Percentiles rank a stretch among this genome's conserved stretches.
phyloP scores from a whole-genome alignment of 2,797 vertebrate species.

The Hoplostethus mediterraneus region DNA sequence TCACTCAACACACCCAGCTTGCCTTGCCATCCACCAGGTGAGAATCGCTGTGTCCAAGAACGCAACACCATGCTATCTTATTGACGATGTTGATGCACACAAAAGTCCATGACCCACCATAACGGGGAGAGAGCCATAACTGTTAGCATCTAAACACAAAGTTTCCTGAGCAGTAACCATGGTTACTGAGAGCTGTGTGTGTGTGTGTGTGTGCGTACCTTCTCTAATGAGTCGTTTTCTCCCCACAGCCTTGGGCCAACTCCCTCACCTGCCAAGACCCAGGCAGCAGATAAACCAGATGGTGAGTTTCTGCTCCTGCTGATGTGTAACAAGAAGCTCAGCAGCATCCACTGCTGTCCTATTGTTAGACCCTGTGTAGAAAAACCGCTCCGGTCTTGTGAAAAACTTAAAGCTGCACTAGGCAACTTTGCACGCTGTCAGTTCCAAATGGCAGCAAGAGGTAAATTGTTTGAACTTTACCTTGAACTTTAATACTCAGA shows the following conservation, averaged over 20 bases:
- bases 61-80: neutral
- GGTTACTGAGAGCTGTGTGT: constrained; percentile 48
- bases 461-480: too few species aligned
- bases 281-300: constrained; percentile 81
- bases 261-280: constrained; percentile 78
- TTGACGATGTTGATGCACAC: neutral
- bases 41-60: neutral
- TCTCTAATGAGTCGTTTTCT: constrained; percentile 77
- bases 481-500: too few species aligned
- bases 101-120: neutral
- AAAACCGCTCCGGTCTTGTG: too few species aligned
- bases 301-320: constrained; percentile 78
- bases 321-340: constrained; percentile 57
- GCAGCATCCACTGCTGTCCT: constrained; percentile 59
- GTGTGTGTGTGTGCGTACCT: neutral
- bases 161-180: constrained; percentile 65
- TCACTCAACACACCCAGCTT: neutral
- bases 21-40: neutral
- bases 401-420: too few species aligned
- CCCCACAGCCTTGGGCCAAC: constrained; percentile 80
- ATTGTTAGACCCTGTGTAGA: neutral
- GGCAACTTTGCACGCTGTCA: too few species aligned
- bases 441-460: too few species aligned
- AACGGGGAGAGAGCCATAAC: constrained; percentile 4
- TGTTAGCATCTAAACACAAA: constrained; percentile 44